Evolutionary conservation across 2,888 invertebrate genomes (phyloP), one percentile per base, ranked within the genome.

Genomic region (Synanthedon tipuliformis): DNA sequence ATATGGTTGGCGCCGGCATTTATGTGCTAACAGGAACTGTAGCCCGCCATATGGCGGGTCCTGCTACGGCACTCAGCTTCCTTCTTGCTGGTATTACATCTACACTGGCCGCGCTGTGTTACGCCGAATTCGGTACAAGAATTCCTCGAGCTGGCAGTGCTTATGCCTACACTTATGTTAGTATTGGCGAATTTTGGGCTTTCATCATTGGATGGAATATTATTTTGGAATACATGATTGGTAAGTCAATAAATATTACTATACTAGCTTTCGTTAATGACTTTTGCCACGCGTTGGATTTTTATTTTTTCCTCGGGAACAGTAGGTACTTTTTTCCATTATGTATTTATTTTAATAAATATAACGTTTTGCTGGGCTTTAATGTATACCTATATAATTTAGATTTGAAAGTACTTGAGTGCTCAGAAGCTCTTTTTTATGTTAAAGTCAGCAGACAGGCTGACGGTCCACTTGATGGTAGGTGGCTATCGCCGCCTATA

Each of bases 191-290:
- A 77, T 94, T 97, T 70, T 94, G 95, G 93, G 97, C 97, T 0
- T 97, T 97, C 69, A 91, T 95, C 52, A 97, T 97, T 66, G 97
- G 97, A 23, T 97, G 97, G 97, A 97, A 96, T 72, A 94, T 97
- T 53, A 90, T 97, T 45, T 78, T 97, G 65, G 96, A 96, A 71
- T 95, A 96, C 71, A 94, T 95, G 92, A 92, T 96, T 63, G 94
- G 94, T 92, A 67, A 73, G 68, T 51, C 16, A 1, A 10, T 18
- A 48, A 16, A n/a, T 7, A 41, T 10, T 34, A 8, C 1, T 1
- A 34, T 8, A 34, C 8, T 34, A 34, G 8, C 3, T 34, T 4
- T 23, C 5, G 23, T 23, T 23, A 1, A 5, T 1, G 23, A 23
- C 5, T 5, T 23, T 23, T 23, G 5, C n/a, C n/a, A n/a, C 5